A percentile compares a stretch with the other conserved stretches of the same genome.
phyloP scores from a whole-genome alignment of 1,140 invertebrate genomes.

The Bombus terrestris region DNA sequence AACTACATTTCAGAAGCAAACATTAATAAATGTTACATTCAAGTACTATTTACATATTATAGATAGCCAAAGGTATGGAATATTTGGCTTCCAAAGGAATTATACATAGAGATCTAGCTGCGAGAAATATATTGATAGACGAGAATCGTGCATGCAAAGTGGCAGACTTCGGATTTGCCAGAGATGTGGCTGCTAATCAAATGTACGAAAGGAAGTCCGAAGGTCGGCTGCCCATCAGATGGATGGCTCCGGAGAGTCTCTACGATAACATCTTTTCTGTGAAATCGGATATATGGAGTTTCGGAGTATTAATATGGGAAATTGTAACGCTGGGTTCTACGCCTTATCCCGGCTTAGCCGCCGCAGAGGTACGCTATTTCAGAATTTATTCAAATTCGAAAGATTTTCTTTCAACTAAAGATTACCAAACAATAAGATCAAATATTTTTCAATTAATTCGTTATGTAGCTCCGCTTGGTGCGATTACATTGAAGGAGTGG shows the following conservation, averaged over 20 bases:
- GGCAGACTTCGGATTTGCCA: slow-evolving; percentile 96
- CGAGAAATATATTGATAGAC: slow-evolving; percentile 94
- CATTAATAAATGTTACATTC: neutral
- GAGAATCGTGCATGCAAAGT: slow-evolving; percentile 96
- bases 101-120: slow-evolving; percentile 95
- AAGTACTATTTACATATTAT: neutral
- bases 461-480: no score
- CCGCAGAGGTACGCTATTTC: slow-evolving; percentile 87
- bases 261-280: slow-evolving; percentile 95
- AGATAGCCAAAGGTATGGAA: slow-evolving; percentile 95
- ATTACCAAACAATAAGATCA: neutral
- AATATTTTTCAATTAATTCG: neutral
- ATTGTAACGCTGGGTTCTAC: slow-evolving; percentile 96
- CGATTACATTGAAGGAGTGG: no score
- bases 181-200: slow-evolving; percentile 91
- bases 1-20: neutral
- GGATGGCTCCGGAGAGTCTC: slow-evolving; percentile 97
- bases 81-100: slow-evolving; percentile 94
- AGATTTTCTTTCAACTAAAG: neutral
- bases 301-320: slow-evolving; percentile 96
- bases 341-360: slow-evolving; percentile 93
- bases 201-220: slow-evolving; percentile 96
- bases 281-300: slow-evolving; percentile 97
- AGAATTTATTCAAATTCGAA: neutral
- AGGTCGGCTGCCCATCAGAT: slow-evolving; percentile 88